phyloP scores from a whole-genome alignment of 2,888 invertebrate genomes.

The Drosophila neonasuta region DNA sequence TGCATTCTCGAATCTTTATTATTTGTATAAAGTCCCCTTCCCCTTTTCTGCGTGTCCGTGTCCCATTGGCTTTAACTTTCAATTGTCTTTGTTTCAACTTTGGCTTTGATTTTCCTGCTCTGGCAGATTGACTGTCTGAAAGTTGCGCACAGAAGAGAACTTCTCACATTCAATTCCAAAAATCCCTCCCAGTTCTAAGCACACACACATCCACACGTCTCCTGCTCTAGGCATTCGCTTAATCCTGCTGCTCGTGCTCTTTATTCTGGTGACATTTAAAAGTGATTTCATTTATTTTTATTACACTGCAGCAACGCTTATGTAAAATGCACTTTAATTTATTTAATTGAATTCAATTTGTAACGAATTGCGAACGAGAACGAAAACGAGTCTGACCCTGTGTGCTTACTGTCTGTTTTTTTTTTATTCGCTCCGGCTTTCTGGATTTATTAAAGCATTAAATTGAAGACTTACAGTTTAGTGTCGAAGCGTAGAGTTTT shows the following conservation, averaged over 20 bases:
- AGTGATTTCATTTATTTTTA: constrained; percentile 58
- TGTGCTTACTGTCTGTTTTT: not conserved
- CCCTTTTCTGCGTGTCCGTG: not conserved
- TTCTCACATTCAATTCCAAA: not conserved
- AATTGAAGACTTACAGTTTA: constrained; percentile 68
- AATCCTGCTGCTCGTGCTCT: constrained; percentile 17
- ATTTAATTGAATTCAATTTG: constrained; percentile 74
- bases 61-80: constrained; percentile 38
- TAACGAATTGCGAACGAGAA: constrained; percentile 52
- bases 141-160: constrained; percentile 33
- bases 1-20: constrained; percentile 52
- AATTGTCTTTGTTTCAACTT: constrained; percentile 62
- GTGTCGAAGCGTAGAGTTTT: constrained; percentile 55
- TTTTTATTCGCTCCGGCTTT: constrained; percentile 22
- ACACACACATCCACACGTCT: not conserved
- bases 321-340: constrained; percentile 72
- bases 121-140: constrained; percentile 50
- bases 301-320: constrained; percentile 50
- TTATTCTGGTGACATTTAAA: constrained; percentile 45
- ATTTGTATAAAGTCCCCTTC: constrained; percentile 36
- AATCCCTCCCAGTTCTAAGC: not conserved
- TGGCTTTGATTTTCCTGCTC: constrained; percentile 61
- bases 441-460: constrained; percentile 72
- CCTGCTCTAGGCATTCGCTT: not conserved
- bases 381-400: constrained; percentile 22